Evolutionary conservation across 2,113 vertebrate genomes (phyloP), one percentile per base, ranked within the genome.

Genomic region (Zosterops hypoxanthus): DNA sequence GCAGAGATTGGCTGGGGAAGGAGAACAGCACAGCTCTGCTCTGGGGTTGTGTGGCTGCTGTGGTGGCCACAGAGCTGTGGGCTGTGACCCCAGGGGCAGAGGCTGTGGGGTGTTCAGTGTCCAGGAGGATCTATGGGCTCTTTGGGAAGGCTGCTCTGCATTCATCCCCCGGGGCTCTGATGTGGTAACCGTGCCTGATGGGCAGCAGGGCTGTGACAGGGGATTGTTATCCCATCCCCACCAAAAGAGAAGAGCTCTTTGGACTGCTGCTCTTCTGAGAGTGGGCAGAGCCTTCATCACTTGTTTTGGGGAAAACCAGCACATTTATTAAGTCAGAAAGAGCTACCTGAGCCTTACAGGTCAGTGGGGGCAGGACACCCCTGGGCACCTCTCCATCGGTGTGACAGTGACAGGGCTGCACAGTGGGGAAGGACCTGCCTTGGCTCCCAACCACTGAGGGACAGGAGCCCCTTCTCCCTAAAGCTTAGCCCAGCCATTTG

Each of bases 41-140:
- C 21, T 44, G 49, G 2, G 21, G 12, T 29, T 66, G 64, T 5
- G 3, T 55, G 39, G 36, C 33, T 31, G 66, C 52, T 57, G 10
- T 1, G 2, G 47, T 26, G 53, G n/a, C 28, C 68, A 14, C 34
- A 55, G 49, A 64, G 47, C 53, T 80, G n/a, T 55, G 59, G 25
- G 24, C 23, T 49, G 52, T 24, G 29, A 24, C 49, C 70, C 33
- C 33, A 31, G 31, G 57, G 50, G 11, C 31, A 53, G 16, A 7
- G 28, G 16, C 1, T 46, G 31, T 28, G 47, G 12, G 2, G 14
- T 63, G 29, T 23, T 31, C 26, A 9, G 0, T 2, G n/a, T 26
- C 65, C 59, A 57, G 21, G 57, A 28, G 66, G 29, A 34, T 76
- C 7, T 5, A 2, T 13, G n/a, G 39, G 31, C 46, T 65, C 2